Conservation (phyloP, 2,797 vertebrate species). For the Centroberyx gerrardi region DNA sequence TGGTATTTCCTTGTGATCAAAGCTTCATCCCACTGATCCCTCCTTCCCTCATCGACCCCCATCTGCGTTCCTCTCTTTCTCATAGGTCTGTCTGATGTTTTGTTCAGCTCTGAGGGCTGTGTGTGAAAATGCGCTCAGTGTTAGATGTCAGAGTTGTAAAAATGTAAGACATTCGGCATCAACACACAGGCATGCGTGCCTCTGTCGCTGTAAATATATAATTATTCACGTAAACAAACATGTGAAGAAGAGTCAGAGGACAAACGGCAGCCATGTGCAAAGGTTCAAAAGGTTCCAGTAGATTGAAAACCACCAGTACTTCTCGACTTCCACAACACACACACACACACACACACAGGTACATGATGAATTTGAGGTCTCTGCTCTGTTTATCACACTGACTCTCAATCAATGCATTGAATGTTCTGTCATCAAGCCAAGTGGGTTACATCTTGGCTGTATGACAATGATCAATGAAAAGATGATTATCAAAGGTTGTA, state of each 20-base stretch:
- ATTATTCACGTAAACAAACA: constrained; percentile 45
- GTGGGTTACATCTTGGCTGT: not conserved
- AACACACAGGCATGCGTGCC: constrained; percentile 29
- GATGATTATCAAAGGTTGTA: constrained; percentile 35
- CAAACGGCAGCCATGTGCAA: constrained; percentile 21
- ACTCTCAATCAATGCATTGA: not conserved
- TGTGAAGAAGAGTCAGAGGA: constrained; percentile 43
- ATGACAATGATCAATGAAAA: constrained; percentile 32
- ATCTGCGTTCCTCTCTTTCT: constrained; percentile 27
- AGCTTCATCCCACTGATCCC: constrained; percentile 44
- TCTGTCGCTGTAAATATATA: constrained; percentile 31
- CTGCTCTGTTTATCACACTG: not conserved
- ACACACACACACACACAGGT: not conserved
- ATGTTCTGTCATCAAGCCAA: not conserved
- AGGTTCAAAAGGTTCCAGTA: constrained; percentile 26
- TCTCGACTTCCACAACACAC: not conserved
- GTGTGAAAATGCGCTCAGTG: constrained; percentile 31
- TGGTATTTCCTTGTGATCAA: constrained; percentile 72
- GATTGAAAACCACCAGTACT: not conserved
- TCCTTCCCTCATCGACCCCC: constrained; percentile 19
- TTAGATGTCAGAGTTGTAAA: constrained; percentile 40
- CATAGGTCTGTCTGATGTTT: constrained; percentile 20
- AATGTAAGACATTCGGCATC: constrained; percentile 44
- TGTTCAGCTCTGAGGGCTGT: constrained; percentile 41
- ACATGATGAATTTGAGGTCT: not conserved